Evolutionary conservation across 2,113 vertebrate species (phyloP), one percentile per base, ranked within the genome.

Genomic region (Pelusios castaneus): DNA sequence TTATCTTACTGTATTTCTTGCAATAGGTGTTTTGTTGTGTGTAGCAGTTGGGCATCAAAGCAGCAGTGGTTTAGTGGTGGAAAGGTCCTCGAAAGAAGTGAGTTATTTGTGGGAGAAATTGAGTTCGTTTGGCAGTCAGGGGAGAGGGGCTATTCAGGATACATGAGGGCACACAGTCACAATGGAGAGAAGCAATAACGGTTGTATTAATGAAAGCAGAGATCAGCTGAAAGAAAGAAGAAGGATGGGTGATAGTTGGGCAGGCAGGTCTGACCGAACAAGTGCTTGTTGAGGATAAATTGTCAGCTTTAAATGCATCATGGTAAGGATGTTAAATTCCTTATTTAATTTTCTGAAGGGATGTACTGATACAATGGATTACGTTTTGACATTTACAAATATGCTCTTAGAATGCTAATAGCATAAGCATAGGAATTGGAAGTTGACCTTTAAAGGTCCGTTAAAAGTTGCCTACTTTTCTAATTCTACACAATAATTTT

Each of bases 301-400:
- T 49, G 75, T 43, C 45, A 81, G 49, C 31, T 73, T 88, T 87
- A 55, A 84, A 56, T 89, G 47, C 77, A 11, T 67, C 54, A 87
- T 90, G 58, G 70, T 87, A 86, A 90, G 49, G 82, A 56, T 92
- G 56, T 76, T 89, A 73, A 91, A 92, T 73, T 92, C 84, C 5
- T 2, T 77, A 8, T 91, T 81, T 43, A 11, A 31, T 80, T 91
- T 87, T 54, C 86, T 88, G 91, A 73, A 85, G 82, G 77, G 11
- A 45, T 45, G 60, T 77, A 94, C 27, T 88, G 80, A 76, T 83
- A 51, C 0, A 0, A 29, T 14, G 63, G 70, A 27, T 75, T 87
- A 49, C 56, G 16, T 89, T 80, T 90, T 63, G 63, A 14, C 52
- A 5, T 54, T 89, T 80, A 54, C 52, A 67, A 52, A 70, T 85